Percentiles rank a stretch among this genome's conserved stretches.
phyloP scores from a whole-genome alignment of 1,140 invertebrate species.

The Heliconius eleuchia region DNA sequence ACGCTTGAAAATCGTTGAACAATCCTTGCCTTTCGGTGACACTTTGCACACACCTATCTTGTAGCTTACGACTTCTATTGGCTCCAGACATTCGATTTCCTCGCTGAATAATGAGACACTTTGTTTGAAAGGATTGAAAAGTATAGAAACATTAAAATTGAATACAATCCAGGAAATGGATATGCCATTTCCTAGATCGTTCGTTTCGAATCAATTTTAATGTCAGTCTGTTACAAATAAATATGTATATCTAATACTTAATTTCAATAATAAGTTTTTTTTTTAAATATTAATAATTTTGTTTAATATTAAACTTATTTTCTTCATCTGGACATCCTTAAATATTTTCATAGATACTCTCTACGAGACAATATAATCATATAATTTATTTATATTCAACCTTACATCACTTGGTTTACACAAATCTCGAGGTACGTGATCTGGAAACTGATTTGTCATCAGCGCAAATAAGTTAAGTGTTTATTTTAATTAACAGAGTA shows the following conservation, averaged over 20 bases:
- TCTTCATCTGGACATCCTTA: not conserved
- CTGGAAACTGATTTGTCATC: constrained; percentile 16
- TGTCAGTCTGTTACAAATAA: no score
- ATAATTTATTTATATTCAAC: constrained; percentile 11
- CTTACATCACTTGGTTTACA: constrained; percentile 13
- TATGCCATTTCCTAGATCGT: not conserved
- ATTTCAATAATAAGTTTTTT: no score
- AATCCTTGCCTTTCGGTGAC: constrained; percentile 93
- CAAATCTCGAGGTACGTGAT: constrained; percentile 11
- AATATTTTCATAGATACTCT: not conserved
- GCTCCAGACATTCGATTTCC: constrained; percentile 91
- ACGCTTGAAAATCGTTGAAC: constrained; percentile 93
- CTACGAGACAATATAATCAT: not conserved
- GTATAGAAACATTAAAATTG: not conserved
- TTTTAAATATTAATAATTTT: no score
- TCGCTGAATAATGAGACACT: constrained; percentile 82
- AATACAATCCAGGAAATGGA: no score
- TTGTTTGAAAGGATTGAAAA: not conserved
- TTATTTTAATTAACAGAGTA: constrained; percentile 45
- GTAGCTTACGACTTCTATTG: constrained; percentile 96
- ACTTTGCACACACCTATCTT: constrained; percentile 98
- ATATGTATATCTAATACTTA: no score
- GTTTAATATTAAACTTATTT: no score
- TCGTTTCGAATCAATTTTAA: no score
- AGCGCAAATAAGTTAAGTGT: constrained; percentile 23